phyloP scores from a whole-genome alignment of 2,888 invertebrate species.

The Athrips mouffetella region DNA sequence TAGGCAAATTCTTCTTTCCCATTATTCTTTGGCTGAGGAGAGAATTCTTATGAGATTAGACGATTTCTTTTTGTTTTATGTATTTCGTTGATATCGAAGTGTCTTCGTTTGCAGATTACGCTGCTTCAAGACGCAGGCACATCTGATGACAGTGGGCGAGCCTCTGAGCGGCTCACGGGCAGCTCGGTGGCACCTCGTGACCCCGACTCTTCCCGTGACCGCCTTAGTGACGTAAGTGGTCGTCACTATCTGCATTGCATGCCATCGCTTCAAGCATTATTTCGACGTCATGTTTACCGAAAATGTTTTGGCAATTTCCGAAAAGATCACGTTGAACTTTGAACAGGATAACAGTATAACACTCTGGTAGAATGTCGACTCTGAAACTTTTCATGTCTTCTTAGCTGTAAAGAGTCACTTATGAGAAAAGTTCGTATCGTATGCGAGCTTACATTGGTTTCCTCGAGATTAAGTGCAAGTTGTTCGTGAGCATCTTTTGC shows the following conservation, averaged over 20 bases:
- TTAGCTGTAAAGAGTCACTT: slow-evolving; percentile 17
- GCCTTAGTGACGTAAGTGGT: slow-evolving; percentile 90
- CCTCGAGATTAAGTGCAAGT: slow-evolving; percentile 20
- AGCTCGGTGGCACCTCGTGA: slow-evolving; percentile 86
- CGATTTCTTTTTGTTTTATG: neutral
- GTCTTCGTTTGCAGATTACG: slow-evolving; percentile 73
- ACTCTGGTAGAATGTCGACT: slow-evolving; percentile 26
- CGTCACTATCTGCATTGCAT: slow-evolving; percentile 1
- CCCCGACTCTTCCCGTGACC: slow-evolving; percentile 89
- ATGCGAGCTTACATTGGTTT: slow-evolving; percentile 24
- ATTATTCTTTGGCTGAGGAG: slow-evolving; percentile 13
- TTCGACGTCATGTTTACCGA: neutral
- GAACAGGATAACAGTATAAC: slow-evolving; percentile 23
- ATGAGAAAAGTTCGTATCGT: slow-evolving; percentile 20
- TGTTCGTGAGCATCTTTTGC: slow-evolving; percentile 23
- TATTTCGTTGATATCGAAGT: slow-evolving; percentile 17
- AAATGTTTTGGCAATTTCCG: slow-evolving; percentile 6
- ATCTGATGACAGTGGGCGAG: slow-evolving; percentile 90
- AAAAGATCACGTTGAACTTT: slow-evolving; percentile 25
- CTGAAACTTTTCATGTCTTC: slow-evolving; percentile 13
- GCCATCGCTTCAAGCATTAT: neutral
- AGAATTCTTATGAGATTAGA: slow-evolving; percentile 4
- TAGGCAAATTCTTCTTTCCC: slow-evolving; percentile 26
- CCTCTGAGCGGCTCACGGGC: slow-evolving; percentile 88
- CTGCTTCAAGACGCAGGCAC: slow-evolving; percentile 88